Percentiles rank a stretch among this genome's conserved stretches.
Conservation (phyloP, 2,888 invertebrate genomes). For the Drosophila subsilvestris region DNA sequence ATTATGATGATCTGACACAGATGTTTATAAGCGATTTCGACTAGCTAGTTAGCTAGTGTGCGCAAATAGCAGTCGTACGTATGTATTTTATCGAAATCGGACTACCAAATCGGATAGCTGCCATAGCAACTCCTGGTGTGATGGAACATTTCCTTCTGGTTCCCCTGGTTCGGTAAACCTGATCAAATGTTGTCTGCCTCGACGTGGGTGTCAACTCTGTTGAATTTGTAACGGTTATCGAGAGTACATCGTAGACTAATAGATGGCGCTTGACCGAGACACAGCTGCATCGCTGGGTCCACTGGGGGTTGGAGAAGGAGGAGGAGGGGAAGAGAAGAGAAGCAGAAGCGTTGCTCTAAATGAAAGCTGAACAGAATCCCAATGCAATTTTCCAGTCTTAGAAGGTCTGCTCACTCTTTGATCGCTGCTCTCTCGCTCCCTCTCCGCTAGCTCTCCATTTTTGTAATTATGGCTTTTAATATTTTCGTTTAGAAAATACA, state of each 20-base stretch:
- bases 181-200: conserved; percentile 44
- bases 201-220: conserved; percentile 71
- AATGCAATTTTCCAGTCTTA: conserved; percentile 57
- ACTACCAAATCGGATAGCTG: neutral
- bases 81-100: neutral
- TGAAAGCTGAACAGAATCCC: conserved; percentile 32
- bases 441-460: conserved; percentile 26
- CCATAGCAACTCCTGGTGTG: too few species aligned
- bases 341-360: conserved; percentile 34
- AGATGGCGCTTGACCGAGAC: conserved; percentile 15
- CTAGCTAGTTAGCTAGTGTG: too few species aligned
- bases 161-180: neutral
- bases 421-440: conserved; percentile 63
- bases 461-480: conserved; percentile 76
- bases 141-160: neutral
- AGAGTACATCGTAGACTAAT: conserved; percentile 40
- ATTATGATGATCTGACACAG: neutral
- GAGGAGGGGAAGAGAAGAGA: neutral
- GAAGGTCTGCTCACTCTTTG: neutral
- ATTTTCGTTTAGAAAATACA: conserved; percentile 54
- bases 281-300: conserved; percentile 10
- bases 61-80: neutral
- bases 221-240: conserved; percentile 71
- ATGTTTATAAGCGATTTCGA: too few species aligned
- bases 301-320: neutral